Percentiles rank a stretch among this genome's conserved stretches.
Evolutionary conservation across 1,140 invertebrate genomes (phyloP).

Genomic region (Prorops nasuta): DNA sequence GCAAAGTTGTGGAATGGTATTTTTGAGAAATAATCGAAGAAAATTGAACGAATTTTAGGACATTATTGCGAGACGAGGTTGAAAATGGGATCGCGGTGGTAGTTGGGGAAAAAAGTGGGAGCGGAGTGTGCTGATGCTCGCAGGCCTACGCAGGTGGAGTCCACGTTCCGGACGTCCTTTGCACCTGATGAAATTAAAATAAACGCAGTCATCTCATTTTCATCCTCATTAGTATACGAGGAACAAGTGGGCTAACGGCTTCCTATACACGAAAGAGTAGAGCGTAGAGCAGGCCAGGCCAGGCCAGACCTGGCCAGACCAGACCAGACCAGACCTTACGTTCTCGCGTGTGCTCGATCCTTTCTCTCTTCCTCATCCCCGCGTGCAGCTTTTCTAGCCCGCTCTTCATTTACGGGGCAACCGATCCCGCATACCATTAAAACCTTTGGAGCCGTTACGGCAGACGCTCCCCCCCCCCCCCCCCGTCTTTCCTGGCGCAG

Average conservation of each 20-base stretch:
- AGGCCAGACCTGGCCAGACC: slow-evolving; percentile 9
- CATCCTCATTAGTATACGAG: slow-evolving; percentile 53
- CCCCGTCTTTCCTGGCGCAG: too few relatives aligned
- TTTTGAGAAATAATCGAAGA: too few relatives aligned
- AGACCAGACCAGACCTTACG: too few relatives aligned
- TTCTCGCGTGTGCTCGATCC: too few relatives aligned
- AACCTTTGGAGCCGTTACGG: slow-evolving; percentile 27
- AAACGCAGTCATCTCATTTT: slow-evolving; percentile 53
- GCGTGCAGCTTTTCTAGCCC: too few relatives aligned
- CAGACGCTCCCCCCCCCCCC: slow-evolving; percentile 12
- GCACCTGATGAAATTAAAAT: slow-evolving; percentile 55
- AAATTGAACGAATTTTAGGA: too few relatives aligned
- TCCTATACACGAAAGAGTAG: slow-evolving; percentile 35
- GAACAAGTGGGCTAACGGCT: slow-evolving; percentile 51
- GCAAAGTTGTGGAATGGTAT: too few relatives aligned
- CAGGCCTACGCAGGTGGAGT: slow-evolving; percentile 18
- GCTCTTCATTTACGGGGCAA: too few relatives aligned
- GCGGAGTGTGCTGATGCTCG: too few relatives aligned
- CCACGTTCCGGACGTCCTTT: slow-evolving; percentile 25
- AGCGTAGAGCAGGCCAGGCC: slow-evolving; percentile 16
- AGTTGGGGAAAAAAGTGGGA: too few relatives aligned
- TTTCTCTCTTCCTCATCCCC: background rate
- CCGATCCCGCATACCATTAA: slow-evolving; percentile 53
- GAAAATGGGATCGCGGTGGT: too few relatives aligned
- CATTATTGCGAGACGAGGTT: too few relatives aligned